Conservation (phyloP, 2,888 invertebrate species). For the Orchestes rusci region DNA sequence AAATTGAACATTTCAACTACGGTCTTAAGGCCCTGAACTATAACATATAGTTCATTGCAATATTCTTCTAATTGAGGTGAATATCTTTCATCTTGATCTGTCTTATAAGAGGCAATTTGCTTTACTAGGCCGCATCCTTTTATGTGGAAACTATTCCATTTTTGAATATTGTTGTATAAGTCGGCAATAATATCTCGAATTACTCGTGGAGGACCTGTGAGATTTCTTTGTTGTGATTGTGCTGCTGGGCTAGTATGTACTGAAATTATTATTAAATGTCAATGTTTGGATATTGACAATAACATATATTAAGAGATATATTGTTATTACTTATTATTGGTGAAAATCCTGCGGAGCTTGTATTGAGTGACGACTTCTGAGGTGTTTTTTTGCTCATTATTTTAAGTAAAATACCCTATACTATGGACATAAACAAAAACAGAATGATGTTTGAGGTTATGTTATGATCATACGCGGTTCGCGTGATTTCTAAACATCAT, state of each 20-base stretch:
- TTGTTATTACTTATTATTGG: constrained; percentile 29
- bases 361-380: constrained; percentile 11
- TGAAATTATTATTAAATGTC: constrained; percentile 28
- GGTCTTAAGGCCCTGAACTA: constrained; percentile 31
- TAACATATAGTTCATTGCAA: constrained; percentile 31
- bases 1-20: constrained; percentile 32
- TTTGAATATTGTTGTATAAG: constrained; percentile 47
- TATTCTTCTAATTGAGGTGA: constrained; percentile 29
- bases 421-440: no score
- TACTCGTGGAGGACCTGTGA: constrained; percentile 51
- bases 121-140: constrained; percentile 43
- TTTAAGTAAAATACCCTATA: background rate
- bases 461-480: no score
- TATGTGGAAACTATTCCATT: constrained; percentile 48
- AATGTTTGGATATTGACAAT: background rate
- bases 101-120: constrained; percentile 38
- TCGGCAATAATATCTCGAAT: constrained; percentile 52
- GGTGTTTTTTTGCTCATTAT: constrained; percentile 25
- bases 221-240: constrained; percentile 43
- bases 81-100: constrained; percentile 27
- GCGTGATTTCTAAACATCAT: no score
- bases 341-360: constrained; percentile 18
- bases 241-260: constrained; percentile 41
- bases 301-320: background rate
- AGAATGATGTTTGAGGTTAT: background rate